phyloP scores from a whole-genome alignment of 2,888 invertebrate species.

The Napeogenes inachia region DNA sequence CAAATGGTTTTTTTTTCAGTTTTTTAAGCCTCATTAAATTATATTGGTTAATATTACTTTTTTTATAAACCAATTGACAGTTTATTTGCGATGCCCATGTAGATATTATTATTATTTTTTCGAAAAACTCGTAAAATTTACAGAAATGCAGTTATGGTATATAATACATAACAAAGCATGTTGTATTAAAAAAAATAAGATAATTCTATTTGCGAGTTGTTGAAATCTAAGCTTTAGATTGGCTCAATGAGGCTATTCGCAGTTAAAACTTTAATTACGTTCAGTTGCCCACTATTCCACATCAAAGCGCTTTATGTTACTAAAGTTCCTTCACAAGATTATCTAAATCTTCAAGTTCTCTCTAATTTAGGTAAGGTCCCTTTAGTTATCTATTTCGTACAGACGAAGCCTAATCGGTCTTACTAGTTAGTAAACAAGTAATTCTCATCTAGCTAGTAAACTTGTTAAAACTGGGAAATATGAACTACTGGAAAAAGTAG shows the following conservation, averaged over 20 bases:
- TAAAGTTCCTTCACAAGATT: conserved; percentile 23
- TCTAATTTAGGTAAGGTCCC: conserved; percentile 19
- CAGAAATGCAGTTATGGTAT: too few relatives aligned
- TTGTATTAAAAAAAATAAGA: neutral
- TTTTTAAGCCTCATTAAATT: too few relatives aligned
- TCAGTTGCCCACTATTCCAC: conserved; percentile 20
- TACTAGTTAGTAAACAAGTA: neutral
- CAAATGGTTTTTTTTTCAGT: too few relatives aligned
- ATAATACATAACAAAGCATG: neutral
- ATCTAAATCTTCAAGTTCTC: conserved; percentile 25
- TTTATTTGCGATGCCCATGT: too few relatives aligned
- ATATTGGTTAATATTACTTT: too few relatives aligned
- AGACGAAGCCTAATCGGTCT: conserved; percentile 14
- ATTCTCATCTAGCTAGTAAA: neutral
- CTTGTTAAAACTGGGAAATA: neutral
- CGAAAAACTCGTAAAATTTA: too few relatives aligned
- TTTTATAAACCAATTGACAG: too few relatives aligned
- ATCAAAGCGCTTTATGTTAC: conserved; percentile 24
- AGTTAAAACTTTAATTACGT: conserved; percentile 25
- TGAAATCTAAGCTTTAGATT: conserved; percentile 1
- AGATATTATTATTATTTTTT: too few relatives aligned
- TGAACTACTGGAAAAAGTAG: neutral
- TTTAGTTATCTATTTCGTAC: conserved; percentile 13
- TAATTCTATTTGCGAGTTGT: neutral
- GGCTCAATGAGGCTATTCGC: conserved; percentile 13